Conservation (phyloP, 92 coral and sea anemone species). For the Porites cylindrica region DNA sequence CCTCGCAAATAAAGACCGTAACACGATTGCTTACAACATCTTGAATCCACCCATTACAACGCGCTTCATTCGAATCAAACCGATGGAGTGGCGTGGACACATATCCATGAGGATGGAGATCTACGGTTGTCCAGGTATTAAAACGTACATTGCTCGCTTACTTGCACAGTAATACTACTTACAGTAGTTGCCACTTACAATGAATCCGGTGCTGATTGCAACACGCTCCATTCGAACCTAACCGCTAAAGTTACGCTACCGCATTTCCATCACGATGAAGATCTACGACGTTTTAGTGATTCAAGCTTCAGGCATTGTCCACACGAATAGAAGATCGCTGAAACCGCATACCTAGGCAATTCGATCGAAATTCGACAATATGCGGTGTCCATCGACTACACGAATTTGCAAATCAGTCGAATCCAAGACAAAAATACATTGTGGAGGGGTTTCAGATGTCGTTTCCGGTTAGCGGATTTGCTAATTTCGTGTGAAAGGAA, state of each 20-base stretch:
- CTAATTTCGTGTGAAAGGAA: no score
- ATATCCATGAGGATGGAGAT: conserved; percentile 27
- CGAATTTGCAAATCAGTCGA: no score
- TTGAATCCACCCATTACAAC: conserved; percentile 22
- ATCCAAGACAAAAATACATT: no score
- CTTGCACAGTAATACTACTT: not conserved
- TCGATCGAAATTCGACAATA: not conserved
- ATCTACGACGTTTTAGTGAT: conserved; percentile 10
- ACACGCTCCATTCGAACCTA: not conserved
- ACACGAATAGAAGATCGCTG: not conserved
- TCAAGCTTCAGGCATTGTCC: not conserved
- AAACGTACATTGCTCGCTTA: not conserved
- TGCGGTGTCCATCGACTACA: no score
- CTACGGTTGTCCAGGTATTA: conserved; percentile 37
- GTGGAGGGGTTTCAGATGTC: no score
- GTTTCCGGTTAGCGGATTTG: no score
- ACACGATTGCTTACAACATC: not conserved
- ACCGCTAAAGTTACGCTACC: not conserved
- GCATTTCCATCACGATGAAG: conserved; percentile 12
- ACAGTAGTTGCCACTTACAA: not conserved
- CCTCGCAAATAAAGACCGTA: conserved; percentile 3
- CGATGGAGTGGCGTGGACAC: not conserved
- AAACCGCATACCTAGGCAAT: no score
- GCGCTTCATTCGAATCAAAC: not conserved
- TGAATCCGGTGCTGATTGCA: not conserved